These are phyloP conservation scores for Mesocentrotus franciscanus DNA, from an alignment of 53 echinoderm and acorn worm genomes.

Conservation along the genomic window DNA sequence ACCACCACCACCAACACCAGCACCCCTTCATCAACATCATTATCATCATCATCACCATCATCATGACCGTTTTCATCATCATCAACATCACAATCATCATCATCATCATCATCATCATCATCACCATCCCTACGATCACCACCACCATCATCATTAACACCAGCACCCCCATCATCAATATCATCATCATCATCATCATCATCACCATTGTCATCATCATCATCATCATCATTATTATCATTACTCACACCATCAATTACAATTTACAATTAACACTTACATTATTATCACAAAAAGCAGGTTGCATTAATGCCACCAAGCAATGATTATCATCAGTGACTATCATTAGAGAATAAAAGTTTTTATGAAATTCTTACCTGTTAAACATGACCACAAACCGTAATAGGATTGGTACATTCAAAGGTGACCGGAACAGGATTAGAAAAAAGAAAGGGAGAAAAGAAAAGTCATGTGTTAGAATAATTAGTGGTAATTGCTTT, in stretches of 20 bases:
- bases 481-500: background rate
- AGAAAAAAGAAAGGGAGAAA: background rate
- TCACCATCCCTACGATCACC: background rate
- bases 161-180: background rate
- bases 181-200: background rate
- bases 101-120: background rate
- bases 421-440: too few relatives aligned
- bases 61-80: background rate
- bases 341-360: background rate
- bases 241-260: background rate
- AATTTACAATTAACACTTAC: background rate
- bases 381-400: background rate
- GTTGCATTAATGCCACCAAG: too few relatives aligned
- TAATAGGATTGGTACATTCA: background rate
- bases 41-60: background rate
- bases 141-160: background rate
- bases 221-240: background rate
- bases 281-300: background rate
- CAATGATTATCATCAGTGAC: background rate
- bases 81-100: background rate
- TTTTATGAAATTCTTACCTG: conserved; percentile 1
- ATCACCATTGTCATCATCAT: background rate
- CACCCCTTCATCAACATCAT: background rate
- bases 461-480: background rate
- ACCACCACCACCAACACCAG: background rate